A percentile compares a stretch with the other conserved stretches of the same genome.
Conservation (phyloP, 1,140 invertebrate genomes). For the Drosophila baimaii region DNA sequence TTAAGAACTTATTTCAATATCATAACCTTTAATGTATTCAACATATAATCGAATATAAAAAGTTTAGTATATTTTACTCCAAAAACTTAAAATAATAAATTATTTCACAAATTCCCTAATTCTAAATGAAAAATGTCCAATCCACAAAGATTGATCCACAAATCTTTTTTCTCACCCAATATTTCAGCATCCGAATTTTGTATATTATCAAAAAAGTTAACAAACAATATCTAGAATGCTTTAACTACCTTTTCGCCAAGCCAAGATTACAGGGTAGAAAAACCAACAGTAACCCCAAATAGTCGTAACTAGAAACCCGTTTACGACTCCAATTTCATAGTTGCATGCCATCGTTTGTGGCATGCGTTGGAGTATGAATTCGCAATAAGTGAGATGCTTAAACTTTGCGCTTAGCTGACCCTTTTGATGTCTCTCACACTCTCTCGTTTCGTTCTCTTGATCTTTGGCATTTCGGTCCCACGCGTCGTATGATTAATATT, state of each 20-base stretch:
- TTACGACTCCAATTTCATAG: constrained; percentile 43
- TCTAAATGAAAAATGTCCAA: too few species aligned
- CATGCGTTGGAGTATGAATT: constrained; percentile 6
- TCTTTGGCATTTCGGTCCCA: constrained; percentile 40
- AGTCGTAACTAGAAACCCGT: constrained; percentile 27
- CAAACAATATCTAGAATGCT: too few species aligned
- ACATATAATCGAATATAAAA: too few species aligned
- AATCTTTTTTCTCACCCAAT: too few species aligned
- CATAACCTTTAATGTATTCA: too few species aligned
- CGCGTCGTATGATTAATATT: constrained; percentile 66
- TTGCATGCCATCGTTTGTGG: constrained; percentile 6
- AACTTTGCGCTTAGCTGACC: constrained; percentile 17
- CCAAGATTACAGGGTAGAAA: background rate
- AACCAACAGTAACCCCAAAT: constrained; percentile 3
- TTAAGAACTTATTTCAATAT: too few species aligned
- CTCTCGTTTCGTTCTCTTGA: constrained; percentile 13
- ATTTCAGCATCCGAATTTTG: too few species aligned
- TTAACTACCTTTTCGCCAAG: background rate
- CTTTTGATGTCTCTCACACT: constrained; percentile 32
- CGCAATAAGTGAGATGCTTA: constrained; percentile 16
- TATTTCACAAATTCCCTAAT: too few species aligned
- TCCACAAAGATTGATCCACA: too few species aligned
- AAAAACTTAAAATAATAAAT: too few species aligned
- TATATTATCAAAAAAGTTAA: too few species aligned
- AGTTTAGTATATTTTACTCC: too few species aligned